A percentile compares a stretch with the other conserved stretches of the same genome.
Conservation (phyloP, 92 coral and sea anemone species). For the Ricordea florida region DNA sequence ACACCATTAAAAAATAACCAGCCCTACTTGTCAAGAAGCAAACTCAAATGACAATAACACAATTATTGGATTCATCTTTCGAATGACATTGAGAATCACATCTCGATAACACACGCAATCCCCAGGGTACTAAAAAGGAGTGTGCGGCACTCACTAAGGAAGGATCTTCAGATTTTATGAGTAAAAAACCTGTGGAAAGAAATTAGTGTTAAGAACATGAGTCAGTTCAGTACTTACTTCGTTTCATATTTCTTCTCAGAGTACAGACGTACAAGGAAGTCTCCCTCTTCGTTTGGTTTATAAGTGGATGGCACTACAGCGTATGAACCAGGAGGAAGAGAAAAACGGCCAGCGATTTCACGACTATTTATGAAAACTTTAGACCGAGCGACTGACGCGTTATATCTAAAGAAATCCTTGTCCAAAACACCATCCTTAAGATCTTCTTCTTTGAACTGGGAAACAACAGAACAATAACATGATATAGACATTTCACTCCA, state of each 20-base stretch:
- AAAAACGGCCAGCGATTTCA: slow-evolving; percentile 67
- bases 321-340: slow-evolving; percentile 80
- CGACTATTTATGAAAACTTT: slow-evolving; percentile 86
- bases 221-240: slow-evolving; percentile 53
- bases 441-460: slow-evolving; percentile 66
- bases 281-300: slow-evolving; percentile 77
- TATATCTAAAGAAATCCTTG: slow-evolving; percentile 80
- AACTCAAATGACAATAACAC: no score
- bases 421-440: slow-evolving; percentile 11
- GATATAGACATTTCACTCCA: no score
- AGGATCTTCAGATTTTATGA: no score
- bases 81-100: no score
- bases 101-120: no score
- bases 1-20: no score
- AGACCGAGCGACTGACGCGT: slow-evolving; percentile 83
- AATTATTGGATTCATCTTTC: no score
- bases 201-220: no score
- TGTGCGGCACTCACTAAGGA: no score
- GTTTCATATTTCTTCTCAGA: slow-evolving; percentile 73
- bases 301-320: slow-evolving; percentile 76
- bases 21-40: no score
- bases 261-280: slow-evolving; percentile 75
- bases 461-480: neutral
- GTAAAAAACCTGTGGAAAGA: no score
- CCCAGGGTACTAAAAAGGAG: no score